Evolutionary conservation across 1,140 invertebrate species (phyloP).

Genomic region (Drosophila ogumai): DNA sequence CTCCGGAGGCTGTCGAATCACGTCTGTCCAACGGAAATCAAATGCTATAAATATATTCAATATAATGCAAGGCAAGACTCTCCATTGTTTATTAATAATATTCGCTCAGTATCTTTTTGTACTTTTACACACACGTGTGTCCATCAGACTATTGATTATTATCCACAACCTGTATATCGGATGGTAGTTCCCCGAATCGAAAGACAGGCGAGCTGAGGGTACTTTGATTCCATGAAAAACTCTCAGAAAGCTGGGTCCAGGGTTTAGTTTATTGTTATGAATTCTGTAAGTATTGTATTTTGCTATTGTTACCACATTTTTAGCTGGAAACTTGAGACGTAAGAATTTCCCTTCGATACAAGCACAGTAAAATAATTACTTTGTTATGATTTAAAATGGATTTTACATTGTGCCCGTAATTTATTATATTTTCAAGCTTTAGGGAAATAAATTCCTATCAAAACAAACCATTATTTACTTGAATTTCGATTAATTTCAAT

Average conservation of each 20-base stretch:
- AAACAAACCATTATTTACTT: conserved; percentile 8
- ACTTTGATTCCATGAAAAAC: conserved; percentile 9
- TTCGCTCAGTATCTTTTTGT: conserved; percentile 29
- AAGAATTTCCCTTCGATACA: not conserved
- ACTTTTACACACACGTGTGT: conserved; percentile 35
- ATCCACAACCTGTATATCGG: conserved; percentile 28
- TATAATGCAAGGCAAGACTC: conserved; percentile 17
- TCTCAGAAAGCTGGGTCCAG: not conserved
- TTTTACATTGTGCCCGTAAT: not conserved
- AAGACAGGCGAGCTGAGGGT: not conserved
- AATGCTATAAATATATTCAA: conserved; percentile 35
- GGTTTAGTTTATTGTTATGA: conserved; percentile 4
- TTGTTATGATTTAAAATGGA: not conserved
- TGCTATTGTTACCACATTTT: not conserved
- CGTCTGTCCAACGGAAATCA: conserved; percentile 24
- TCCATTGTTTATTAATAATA: conserved; percentile 30
- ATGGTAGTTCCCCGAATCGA: conserved; percentile 30
- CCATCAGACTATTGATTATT: conserved; percentile 23
- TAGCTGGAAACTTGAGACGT: not conserved
- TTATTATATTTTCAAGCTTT: not conserved
- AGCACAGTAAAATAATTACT: not conserved
- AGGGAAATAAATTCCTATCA: not conserved
- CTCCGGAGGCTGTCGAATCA: conserved; percentile 24
- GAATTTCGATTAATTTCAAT: conserved; percentile 1
- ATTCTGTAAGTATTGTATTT: conserved; percentile 3